phyloP scores from a whole-genome alignment of 2,888 invertebrate species.

The Eupelmus urozonus region DNA sequence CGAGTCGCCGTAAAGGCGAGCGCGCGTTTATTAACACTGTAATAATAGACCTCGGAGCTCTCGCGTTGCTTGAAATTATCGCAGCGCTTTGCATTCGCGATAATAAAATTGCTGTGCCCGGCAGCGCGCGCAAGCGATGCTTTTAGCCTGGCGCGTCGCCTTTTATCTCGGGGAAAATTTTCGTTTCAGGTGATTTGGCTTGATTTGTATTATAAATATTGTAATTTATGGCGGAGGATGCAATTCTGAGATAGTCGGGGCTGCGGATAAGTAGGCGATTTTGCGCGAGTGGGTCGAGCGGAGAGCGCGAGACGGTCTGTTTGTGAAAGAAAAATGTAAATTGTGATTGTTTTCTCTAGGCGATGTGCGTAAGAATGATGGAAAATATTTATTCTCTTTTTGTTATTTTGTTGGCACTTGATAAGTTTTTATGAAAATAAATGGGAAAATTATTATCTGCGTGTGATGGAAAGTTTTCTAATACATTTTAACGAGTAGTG shows the following conservation, averaged over 20 bases:
- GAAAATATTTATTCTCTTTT: too few species aligned
- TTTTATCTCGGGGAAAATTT: too few species aligned
- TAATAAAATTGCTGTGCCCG: conserved; percentile 21
- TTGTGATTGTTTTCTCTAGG: too few species aligned
- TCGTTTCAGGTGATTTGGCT: conserved; percentile 13
- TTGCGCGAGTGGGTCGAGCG: not conserved
- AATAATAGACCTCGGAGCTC: conserved; percentile 39
- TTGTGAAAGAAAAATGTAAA: too few species aligned
- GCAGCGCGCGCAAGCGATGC: not conserved
- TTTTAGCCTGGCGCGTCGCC: too few species aligned
- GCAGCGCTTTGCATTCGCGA: conserved; percentile 13
- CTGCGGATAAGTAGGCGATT: conserved; percentile 16
- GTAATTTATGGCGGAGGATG: conserved; percentile 17
- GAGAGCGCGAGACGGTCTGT: too few species aligned
- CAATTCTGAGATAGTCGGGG: not conserved
- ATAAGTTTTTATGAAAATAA: too few species aligned
- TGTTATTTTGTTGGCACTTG: too few species aligned
- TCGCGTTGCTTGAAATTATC: conserved; percentile 6
- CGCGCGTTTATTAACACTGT: conserved; percentile 49
- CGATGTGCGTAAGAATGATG: too few species aligned
- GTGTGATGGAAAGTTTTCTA: too few species aligned
- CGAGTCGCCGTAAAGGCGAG: conserved; percentile 14
- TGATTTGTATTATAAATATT: conserved; percentile 19
- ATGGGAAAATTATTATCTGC: too few species aligned
- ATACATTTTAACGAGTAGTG: too few species aligned